Base-by-base conservation (phyloP, 2,113 vertebrate genomes). In the Fregetta grallaria region DNA sequence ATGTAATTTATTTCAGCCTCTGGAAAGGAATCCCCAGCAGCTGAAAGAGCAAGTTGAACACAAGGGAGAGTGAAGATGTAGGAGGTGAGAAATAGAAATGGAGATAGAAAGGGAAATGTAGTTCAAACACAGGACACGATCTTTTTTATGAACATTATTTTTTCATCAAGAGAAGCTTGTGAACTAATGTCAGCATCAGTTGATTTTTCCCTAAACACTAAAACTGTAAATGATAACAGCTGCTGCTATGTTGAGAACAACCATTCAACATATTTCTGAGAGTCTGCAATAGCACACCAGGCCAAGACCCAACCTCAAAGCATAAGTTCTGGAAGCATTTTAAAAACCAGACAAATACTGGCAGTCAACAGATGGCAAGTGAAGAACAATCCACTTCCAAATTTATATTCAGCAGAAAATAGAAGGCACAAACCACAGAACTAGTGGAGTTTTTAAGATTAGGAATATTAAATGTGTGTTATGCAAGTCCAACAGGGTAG, bases 401-500 rank as follows among this genome's bases (percentile, higher is more conserved):
- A 71, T 55, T 40, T 40, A 40, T 63, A 32, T 61, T 75, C 47
- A 61, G 75, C 63, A 88, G 42, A 94, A 72, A 88, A 82, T 2
- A 92, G 67, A 70, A 80, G 4, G 36, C 44, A 92, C 30, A 79
- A 77, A 58, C 11, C 6, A 3, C 34, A 89, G 44, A 53, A 21
- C 53, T 25, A 21, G 13, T 16, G 21, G 29, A 42, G 26, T 21
- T 65, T 83, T 75, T 82, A 58, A 56, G 44, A 44, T 52, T 23
- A 52, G 26, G 22, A 88, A 63, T 44, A 66, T 23, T 47, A 75
- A 56, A 12, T 2, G 1, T 12, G 10, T 44, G 34, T 32, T 23
- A 4, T 3, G 1, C 4, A 18, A n/a, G 66, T 74, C 1, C 12
- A 15, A 3, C 11, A 3, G 98, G 98, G 98, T 98, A 98, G 99